Conservation (phyloP, 2,888 invertebrate species). For the Nephrotoma flavescens region DNA sequence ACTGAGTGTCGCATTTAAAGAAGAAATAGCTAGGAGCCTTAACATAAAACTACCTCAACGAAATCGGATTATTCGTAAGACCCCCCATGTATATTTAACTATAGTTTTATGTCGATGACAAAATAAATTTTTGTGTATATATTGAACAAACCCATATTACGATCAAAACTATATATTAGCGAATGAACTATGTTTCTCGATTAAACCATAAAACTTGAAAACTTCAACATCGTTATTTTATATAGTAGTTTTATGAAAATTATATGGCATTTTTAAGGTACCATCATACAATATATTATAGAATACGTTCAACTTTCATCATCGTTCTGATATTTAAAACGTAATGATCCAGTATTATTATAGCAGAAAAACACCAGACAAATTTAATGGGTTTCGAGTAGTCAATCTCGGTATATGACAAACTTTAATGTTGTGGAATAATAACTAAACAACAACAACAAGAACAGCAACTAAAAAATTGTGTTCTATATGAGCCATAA, state of each 20-base stretch:
- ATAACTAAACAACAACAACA: background rate
- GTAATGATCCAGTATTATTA: background rate
- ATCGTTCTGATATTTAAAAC: background rate
- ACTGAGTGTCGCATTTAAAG: no score
- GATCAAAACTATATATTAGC: no score
- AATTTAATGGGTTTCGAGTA: background rate
- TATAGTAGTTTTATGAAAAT: background rate
- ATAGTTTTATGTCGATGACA: no score
- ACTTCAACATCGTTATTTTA: background rate
- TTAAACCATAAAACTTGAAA: background rate
- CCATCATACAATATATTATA: background rate
- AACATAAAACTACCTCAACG: no score
- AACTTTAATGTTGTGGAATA: background rate
- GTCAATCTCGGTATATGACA: background rate
- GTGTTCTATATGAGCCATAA: background rate
- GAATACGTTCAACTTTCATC: background rate
- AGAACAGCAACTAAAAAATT: background rate
- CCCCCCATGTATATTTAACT: no score
- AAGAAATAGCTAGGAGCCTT: no score
- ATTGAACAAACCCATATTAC: no score
- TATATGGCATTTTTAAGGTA: background rate
- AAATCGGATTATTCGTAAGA: no score
- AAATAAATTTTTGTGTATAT: no score
- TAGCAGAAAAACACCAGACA: background rate
- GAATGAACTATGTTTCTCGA: background rate